phyloP scores from a whole-genome alignment of 2,797 vertebrate genomes.

The Chaunax sp. region DNA sequence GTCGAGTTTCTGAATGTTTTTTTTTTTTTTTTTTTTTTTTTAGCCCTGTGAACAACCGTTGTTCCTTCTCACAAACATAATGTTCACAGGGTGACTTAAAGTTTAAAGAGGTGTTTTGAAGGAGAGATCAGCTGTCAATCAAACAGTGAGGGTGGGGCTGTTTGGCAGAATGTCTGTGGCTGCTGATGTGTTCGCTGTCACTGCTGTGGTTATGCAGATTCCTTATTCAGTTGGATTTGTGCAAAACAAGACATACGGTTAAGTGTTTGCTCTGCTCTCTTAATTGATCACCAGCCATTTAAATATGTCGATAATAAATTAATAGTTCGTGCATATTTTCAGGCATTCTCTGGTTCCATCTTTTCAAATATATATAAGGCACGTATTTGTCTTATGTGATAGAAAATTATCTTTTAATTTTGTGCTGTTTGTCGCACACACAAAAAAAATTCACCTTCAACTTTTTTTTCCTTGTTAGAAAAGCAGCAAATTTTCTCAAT shows the following conservation, averaged over 20 bases:
- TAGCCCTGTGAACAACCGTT: not conserved
- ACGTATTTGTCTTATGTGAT: not conserved
- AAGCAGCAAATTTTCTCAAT: too few relatives aligned
- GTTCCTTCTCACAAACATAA: not conserved
- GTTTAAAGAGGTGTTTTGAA: not conserved
- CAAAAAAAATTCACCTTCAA: too few relatives aligned
- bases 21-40: constrained; percentile 4
- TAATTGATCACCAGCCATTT: not conserved
- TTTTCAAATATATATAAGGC: not conserved
- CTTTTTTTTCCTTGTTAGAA: too few relatives aligned
- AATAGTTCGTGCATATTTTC: too few relatives aligned
- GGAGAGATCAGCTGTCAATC: not conserved
- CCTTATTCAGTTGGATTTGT: too few relatives aligned
- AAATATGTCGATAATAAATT: not conserved
- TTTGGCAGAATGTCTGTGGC: too few relatives aligned
- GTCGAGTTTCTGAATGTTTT: constrained; percentile 21
- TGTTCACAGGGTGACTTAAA: not conserved
- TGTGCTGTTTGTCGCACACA: not conserved
- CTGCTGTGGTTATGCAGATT: not conserved
- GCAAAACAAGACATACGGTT: too few relatives aligned
- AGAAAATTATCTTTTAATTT: not conserved
- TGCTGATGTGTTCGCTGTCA: too few relatives aligned
- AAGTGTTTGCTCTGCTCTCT: too few relatives aligned
- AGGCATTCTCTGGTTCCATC: not conserved
- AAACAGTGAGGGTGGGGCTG: not conserved